Conservation (phyloP, 1,140 invertebrate species). For the Drosophila aff. region DNA sequence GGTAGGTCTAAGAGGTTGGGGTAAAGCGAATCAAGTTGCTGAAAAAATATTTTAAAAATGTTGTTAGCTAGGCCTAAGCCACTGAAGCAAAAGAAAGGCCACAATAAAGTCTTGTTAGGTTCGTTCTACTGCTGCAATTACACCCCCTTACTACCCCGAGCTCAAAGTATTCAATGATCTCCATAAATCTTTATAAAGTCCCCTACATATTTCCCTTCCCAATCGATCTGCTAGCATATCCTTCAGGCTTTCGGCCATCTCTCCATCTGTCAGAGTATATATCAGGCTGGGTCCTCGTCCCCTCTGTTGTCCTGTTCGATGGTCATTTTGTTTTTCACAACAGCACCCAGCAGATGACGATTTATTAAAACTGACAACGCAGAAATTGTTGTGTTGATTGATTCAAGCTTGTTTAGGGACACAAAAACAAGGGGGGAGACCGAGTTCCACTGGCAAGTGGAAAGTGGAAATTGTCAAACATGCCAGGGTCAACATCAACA, state of each 20-base stretch:
- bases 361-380: slow-evolving; percentile 58
- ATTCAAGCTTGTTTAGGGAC: slow-evolving; percentile 46
- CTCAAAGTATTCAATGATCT: not conserved
- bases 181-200: not conserved
- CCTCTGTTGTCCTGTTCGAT: not conserved
- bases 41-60: slow-evolving; percentile 13
- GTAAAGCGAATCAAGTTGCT: not conserved
- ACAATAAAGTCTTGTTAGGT: not conserved
- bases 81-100: not conserved
- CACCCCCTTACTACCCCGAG: too few relatives aligned
- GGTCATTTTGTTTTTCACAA: slow-evolving; percentile 15
- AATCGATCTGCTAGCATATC: slow-evolving; percentile 6
- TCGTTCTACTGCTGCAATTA: not conserved
- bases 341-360: slow-evolving; percentile 23
- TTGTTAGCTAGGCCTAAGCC: not conserved
- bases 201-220: not conserved
- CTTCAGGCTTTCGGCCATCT: slow-evolving; percentile 16
- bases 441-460: slow-evolving; percentile 22
- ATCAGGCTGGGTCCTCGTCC: not conserved
- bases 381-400: slow-evolving; percentile 53
- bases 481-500: slow-evolving; percentile 42
- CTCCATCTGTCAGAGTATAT: not conserved
- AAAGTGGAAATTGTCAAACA: slow-evolving; percentile 53
- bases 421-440: not conserved
- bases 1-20: not conserved